These are phyloP conservation scores for Tachina fera DNA, from an alignment of 2,888 invertebrate species.

Conservation along the genomic window DNA sequence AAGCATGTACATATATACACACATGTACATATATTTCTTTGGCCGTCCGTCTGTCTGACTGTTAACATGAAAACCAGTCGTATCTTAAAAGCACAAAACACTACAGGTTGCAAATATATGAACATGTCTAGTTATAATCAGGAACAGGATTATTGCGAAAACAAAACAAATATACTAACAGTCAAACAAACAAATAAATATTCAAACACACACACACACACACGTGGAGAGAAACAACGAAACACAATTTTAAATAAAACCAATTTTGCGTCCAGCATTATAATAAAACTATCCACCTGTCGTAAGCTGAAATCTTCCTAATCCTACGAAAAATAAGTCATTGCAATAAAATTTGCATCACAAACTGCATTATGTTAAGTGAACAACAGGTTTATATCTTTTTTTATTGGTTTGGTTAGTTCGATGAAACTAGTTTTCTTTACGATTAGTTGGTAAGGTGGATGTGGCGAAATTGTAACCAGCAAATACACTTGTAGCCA, in stretches of 20 bases:
- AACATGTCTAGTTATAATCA: slow-evolving; percentile 49
- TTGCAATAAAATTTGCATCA: slow-evolving; percentile 67
- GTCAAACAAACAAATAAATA: not conserved
- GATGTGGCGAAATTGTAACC: slow-evolving; percentile 56
- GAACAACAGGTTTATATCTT: slow-evolving; percentile 57
- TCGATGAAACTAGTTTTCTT: slow-evolving; percentile 57
- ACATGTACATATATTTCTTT: not conserved
- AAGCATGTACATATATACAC: not conserved
- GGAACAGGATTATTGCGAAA: slow-evolving; percentile 61
- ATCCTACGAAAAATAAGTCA: slow-evolving; percentile 64
- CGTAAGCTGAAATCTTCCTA: slow-evolving; percentile 60
- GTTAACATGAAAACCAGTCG: slow-evolving; percentile 47
- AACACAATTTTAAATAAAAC: slow-evolving; percentile 52
- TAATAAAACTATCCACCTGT: slow-evolving; percentile 63
- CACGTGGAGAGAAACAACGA: not conserved
- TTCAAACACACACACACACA: not conserved
- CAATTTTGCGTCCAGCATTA: slow-evolving; percentile 51
- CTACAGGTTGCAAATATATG: slow-evolving; percentile 52
- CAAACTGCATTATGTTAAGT: slow-evolving; percentile 60
- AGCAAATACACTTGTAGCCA: slow-evolving; percentile 57
- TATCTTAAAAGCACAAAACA: slow-evolving; percentile 24
- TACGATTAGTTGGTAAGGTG: slow-evolving; percentile 57
- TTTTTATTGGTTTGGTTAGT: slow-evolving; percentile 34
- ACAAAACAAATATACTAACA: slow-evolving; percentile 27
- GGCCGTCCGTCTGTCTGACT: not conserved